Evolutionary conservation across 2,113 vertebrate species (phyloP), one percentile per base, ranked within the genome.

Genomic region (Plecotus auritus): DNA sequence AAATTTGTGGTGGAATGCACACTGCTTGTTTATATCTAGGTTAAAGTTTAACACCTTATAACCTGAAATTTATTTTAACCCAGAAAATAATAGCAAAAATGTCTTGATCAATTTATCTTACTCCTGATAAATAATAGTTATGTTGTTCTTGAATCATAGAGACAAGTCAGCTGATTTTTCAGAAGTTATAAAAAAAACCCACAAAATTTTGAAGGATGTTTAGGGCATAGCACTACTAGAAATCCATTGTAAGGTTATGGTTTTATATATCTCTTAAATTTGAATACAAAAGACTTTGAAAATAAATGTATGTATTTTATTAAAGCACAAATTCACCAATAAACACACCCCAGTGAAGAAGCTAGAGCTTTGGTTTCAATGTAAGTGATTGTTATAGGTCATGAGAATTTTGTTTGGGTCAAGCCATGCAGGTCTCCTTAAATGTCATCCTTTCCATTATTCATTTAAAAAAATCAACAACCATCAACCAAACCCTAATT

Each of bases 11-110:
- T 64, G 87, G 42, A 93, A 85, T 85, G 18, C 30, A 85, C 26
- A 51, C 6, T 85, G 11, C 32, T 40, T 90, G 8, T 54, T n/a
- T 61, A 56, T 84, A 32, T 74, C 17, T 85, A 76, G 20, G 13
- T 64, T 84, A 35, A 37, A 87, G 67, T 86, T 91, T 88, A 96
- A n/a, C 12, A 86, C 56, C 35, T 56, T 74, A 2, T 91, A 92
- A 85, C 4, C 7, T 51, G 20, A 93, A 74, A 61, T 77, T 78
- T 80, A 70, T 81, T 93, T 88, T 92, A 90, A 76, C 22, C 4
- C 16, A 64, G 40, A 90, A 85, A 73, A 16, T 91, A 77, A 80
- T 59, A 81, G n/a, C 51, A 18, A 90, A 80, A 88, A 69, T 72
- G 20, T 76, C 14, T 54, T 61, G 9, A 56, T 82, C 11, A 45